Evolutionary conservation across 2,113 vertebrate species (phyloP).

Genomic region (Pipra filicauda): DNA sequence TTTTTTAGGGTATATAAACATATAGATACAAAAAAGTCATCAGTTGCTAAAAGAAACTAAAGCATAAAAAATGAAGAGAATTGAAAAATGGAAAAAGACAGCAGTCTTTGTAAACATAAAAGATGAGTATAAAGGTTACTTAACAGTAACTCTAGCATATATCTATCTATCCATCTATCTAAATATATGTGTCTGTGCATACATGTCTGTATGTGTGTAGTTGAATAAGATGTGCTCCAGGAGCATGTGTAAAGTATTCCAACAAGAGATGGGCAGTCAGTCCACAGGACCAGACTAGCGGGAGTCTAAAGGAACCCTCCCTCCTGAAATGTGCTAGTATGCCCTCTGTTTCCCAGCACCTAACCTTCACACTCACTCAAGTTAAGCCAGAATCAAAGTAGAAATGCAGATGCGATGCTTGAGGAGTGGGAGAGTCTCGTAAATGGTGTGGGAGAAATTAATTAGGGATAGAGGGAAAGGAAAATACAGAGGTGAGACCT

Average conservation of each 20-base stretch:
- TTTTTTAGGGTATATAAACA: background rate
- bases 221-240: background rate
- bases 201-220: rapidly evolving
- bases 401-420: background rate
- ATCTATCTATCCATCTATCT: background rate
- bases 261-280: background rate
- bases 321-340: background rate
- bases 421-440: background rate
- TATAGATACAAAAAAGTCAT: background rate
- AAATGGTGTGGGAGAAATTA: background rate
- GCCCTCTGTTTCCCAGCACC: rapidly evolving
- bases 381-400: background rate
- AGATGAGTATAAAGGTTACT: background rate
- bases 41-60: background rate
- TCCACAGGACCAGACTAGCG: background rate
- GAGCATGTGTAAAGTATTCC: rapidly evolving
- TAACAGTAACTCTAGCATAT: background rate
- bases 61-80: background rate
- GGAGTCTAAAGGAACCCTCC: rapidly evolving
- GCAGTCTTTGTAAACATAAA: background rate
- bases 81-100: background rate
- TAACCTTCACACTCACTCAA: background rate
- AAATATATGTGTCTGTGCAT: background rate
- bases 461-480: background rate
- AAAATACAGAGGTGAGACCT: background rate